Evolutionary conservation across 2,113 vertebrate species (phyloP), one percentile per base, ranked within the genome.

Genomic region (Pandion haliaetus): DNA sequence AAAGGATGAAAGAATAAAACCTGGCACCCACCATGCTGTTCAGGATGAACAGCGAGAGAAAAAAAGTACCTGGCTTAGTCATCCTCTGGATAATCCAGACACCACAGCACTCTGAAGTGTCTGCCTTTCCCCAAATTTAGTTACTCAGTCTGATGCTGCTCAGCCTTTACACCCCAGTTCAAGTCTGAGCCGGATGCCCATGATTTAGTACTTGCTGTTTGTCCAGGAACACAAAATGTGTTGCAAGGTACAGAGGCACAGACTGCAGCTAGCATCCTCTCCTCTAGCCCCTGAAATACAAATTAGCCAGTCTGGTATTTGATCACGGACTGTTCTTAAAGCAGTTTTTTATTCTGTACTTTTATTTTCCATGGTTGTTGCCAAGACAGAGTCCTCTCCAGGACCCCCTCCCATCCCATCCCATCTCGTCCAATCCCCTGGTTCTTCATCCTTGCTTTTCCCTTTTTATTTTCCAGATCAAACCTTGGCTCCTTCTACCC

Each of bases 291-390:
- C 98, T 98, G 97, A 98, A 98, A 97, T 95, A 97, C 97, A 96
- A 98, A 98, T 98, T 98, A 98, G 91, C 94, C 96, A 90, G 91
- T 91, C 97, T 98, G 98, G 98, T 98, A 96, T 95, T 95, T 94
- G 85, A 96, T 97, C 97, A 96, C 8, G 88, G 95, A 87, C 96
- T 94, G 98, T 95, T 98, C 97, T 98, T 95, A 96, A 83, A 92
- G 94, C 94, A 93, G 82, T 85, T 96, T 97, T 97, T 98, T 96
- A 98, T 96, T 97, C 97, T 96, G 94, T 92, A 97, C 97, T 98
- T 98, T 97, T 96, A 98, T 98, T 98, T 98, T 98, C 98, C 98
- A 97, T 12, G 89, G 86, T 85, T 94, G 71, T 92, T 98, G 98
- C 98, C 98, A 98, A 98, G 94, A 86, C 93, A 93, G 91, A 98